Evolutionary conservation across 2,797 vertebrate genomes (phyloP), one percentile per base, ranked within the genome.

Genomic region (Hozukius guyotensis): DNA sequence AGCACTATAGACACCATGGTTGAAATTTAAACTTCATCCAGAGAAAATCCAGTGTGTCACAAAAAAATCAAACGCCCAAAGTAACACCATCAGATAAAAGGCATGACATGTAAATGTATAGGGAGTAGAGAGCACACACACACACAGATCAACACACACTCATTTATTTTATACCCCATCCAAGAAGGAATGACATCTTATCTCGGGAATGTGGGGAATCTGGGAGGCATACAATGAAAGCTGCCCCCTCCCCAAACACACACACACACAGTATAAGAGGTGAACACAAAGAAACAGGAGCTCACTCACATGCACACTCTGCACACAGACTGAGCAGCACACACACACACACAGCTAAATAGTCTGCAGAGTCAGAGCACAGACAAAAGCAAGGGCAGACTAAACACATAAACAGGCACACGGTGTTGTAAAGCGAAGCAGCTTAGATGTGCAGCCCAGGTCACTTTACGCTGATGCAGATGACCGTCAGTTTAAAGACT

Each of bases 161-260:
- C 34, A 73, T 53, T 57, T 24, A 76, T 55, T 60, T 32, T 38
- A 53, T 32, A 57, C 36, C 62, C 18, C 2, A n/a, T 78, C 74
- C 61, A 75, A 74, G 62, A 63, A 81, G 60, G 76, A 79, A 88
- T 93, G 87, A 92, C 92, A 90, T 91, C 80, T 87, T 89, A 90
- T 91, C 91, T 78, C 38, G 80, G 91, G 94, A 93, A 94, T 94
- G 91, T 80, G 64, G 82, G 61, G 83, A 92, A 92, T 92, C 80
- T 88, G 77, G 82, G 81, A 87, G 67, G 76, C 76, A 85, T 78
- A 90, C 86, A 89, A 92, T 88, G 83, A 90, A 84, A 70, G 64
- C 72, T 70, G 46, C 75, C 70, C 87, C 83, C 82, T 63, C 56
- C 68, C 57, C 67, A 84, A 49, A 84, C 42, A 83, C 77, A 69